Base-by-base conservation (phyloP, 1,140 invertebrate species). In the Zaprionus camerounensis region DNA sequence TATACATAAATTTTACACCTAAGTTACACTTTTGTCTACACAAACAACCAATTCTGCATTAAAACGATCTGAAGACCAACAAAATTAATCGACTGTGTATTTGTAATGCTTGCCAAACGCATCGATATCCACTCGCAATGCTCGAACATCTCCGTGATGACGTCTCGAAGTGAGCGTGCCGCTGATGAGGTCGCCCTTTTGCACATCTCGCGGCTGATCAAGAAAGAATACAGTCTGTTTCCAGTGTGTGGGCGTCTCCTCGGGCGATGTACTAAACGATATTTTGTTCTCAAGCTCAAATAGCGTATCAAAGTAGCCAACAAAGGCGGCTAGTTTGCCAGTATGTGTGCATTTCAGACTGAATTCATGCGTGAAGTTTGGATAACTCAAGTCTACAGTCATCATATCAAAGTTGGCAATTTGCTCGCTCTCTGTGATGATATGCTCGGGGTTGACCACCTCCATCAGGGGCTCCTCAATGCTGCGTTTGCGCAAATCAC, bases 151-250 rank as follows among this genome's bases (percentile, higher is more conserved):
- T 76, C 94, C 94, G 17, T 93, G 87, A 76, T 95, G 94, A 58
- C 95, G 94, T 28, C 92, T 93, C 73, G 96, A 96, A 31, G 93
- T 94, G 22, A 97, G 93, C 70, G 93, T 95, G 22, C 96, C 96
- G 28, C 92, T 92, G 22, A 97, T 86, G 9, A 94, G 74, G 81
- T 97, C 95, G 95, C 97, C 97, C 94, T 96, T 94, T 68, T 95
- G 95, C 3, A 98, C 94, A 74, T 93, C 83, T 85, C 96, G 94
- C 79, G 96, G 95, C 85, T 96, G 94, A 80, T 94, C 96, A 41
- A 99, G 94, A 82, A 98, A 98, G 84, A 98, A 96, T 6, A 98
- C 95, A 2, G 98, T 99, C 94, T 99, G 99, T 91, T 99, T 99
- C 99, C 99, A 99, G 94, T 99, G 98, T 17, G 99, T 99, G 72